These are phyloP conservation scores for Caradrina kadenii DNA, from an alignment of 2,888 invertebrate genomes.

Conservation along the genomic window DNA sequence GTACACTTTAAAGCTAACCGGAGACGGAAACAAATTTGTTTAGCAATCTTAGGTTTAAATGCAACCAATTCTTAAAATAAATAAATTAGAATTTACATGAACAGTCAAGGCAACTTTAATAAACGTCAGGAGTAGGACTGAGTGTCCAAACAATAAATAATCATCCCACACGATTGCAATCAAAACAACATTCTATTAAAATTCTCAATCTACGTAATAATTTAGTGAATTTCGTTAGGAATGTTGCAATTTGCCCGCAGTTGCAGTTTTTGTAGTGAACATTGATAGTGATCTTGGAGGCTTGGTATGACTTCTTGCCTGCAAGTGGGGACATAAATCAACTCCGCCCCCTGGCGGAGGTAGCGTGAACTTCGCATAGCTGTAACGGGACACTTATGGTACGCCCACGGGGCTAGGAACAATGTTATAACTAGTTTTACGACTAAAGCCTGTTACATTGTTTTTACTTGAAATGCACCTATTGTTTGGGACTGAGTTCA, in stretches of 20 bases:
- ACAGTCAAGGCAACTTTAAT: constrained; percentile 4
- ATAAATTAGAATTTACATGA: background rate
- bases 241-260: constrained; percentile 31
- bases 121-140: background rate
- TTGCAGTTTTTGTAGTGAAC: constrained; percentile 32
- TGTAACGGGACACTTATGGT: constrained; percentile 52
- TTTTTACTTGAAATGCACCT: background rate
- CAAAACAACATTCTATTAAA: constrained; percentile 55
- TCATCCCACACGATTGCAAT: constrained; percentile 40
- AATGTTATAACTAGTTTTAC: constrained; percentile 12
- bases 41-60: background rate
- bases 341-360: constrained; percentile 40
- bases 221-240: constrained; percentile 42
- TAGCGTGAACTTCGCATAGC: constrained; percentile 17
- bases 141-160: constrained; percentile 46
- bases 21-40: background rate
- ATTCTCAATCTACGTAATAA: constrained; percentile 43
- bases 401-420: constrained; percentile 23
- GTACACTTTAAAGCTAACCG: background rate
- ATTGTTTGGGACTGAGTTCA: background rate
- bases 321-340: constrained; percentile 53
- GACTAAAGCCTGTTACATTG: constrained; percentile 14
- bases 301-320: constrained; percentile 25
- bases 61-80: too few relatives aligned
- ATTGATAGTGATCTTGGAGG: constrained; percentile 42